Conservation (phyloP, 2,113 vertebrate genomes). For the Naja naja region DNA sequence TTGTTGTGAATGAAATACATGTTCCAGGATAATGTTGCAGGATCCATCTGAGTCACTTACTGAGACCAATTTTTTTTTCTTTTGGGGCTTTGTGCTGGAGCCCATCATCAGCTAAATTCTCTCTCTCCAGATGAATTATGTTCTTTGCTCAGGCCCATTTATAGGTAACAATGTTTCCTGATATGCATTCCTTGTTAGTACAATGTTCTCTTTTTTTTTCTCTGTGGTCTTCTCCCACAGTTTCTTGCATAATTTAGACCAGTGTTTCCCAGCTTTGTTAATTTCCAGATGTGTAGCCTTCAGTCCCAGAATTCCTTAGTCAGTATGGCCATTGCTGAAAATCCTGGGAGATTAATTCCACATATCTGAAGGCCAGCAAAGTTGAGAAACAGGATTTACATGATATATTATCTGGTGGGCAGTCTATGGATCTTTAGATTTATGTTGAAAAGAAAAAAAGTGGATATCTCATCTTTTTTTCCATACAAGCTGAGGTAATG, state of each 20-base stretch:
- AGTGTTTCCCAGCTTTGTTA: neutral
- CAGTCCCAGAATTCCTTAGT: neutral
- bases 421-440: neutral
- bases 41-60: too few species aligned
- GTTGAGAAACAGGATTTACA: neutral
- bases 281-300: neutral
- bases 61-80: too few species aligned
- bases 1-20: neutral
- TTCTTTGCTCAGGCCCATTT: neutral
- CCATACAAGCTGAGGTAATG: neutral
- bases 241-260: neutral
- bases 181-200: neutral
- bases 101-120: neutral
- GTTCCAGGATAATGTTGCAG: neutral
- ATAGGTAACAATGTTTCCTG: neutral
- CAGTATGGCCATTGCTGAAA: neutral
- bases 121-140: neutral
- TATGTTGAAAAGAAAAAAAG: neutral
- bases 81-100: neutral
- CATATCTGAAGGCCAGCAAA: neutral
- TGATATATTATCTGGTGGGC: neutral
- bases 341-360: neutral
- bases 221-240: neutral
- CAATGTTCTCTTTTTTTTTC: neutral
- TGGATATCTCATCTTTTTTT: neutral